Percentiles rank a stretch among this genome's conserved stretches.
phyloP scores from a whole-genome alignment of 2,888 invertebrate genomes.

The Epiblema foenella region DNA sequence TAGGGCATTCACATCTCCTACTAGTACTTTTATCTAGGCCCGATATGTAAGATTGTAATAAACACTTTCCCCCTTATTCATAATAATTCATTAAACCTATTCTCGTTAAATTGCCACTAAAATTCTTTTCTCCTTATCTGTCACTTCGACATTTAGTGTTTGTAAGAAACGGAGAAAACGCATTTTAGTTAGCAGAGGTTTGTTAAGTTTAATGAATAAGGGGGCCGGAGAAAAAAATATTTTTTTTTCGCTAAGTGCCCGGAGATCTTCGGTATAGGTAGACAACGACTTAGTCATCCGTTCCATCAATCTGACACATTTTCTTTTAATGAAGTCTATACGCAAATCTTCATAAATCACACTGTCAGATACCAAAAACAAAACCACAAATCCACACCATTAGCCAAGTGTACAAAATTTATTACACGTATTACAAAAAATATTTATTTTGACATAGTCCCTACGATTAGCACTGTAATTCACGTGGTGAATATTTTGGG shows the following conservation, averaged over 20 bases:
- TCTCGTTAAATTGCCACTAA: no score
- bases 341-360: not conserved
- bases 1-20: not conserved
- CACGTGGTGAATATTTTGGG: slow-evolving; percentile 41
- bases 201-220: no score
- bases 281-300: not conserved
- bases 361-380: slow-evolving; percentile 18
- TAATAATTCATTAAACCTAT: no score
- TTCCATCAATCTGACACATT: not conserved
- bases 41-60: no score
- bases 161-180: no score
- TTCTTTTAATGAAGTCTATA: not conserved
- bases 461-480: slow-evolving; percentile 40
- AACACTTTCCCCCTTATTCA: no score
- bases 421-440: slow-evolving; percentile 28
- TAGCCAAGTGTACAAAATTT: slow-evolving; percentile 28
- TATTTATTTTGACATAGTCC: slow-evolving; percentile 25
- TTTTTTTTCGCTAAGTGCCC: no score
- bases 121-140: no score
- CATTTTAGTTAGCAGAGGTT: no score
- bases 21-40: not conserved
- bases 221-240: no score
- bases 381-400: slow-evolving; percentile 35
- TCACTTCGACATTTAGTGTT: no score
- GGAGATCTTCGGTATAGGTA: no score